Evolutionary conservation across 2,797 vertebrate species (phyloP).

Genomic region (Alauda arvensis): DNA sequence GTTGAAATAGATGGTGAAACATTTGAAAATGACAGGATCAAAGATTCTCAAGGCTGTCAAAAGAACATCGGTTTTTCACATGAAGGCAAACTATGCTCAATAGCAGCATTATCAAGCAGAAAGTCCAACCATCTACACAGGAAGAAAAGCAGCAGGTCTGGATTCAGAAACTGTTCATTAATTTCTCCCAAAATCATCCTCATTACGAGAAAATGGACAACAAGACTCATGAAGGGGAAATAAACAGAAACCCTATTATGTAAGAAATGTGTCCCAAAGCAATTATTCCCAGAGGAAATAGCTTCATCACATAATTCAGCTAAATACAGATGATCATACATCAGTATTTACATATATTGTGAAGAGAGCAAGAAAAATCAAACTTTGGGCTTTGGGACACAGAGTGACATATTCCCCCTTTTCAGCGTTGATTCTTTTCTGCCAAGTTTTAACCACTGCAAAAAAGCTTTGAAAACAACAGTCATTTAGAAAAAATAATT

Average conservation of each 20-base stretch:
- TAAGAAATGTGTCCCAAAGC: neutral
- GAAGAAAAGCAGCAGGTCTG: neutral
- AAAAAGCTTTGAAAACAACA: neutral
- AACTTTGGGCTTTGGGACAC: neutral
- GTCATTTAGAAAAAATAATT: neutral
- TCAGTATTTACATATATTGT: neutral
- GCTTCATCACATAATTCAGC: neutral
- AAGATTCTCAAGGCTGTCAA: neutral
- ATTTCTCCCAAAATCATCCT: neutral
- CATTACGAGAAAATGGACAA: neutral
- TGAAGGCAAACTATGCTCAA: neutral
- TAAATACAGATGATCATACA: neutral
- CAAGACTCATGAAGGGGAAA: neutral
- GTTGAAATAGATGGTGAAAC: neutral
- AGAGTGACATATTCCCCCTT: neutral
- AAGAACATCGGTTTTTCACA: neutral
- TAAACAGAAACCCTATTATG: neutral
- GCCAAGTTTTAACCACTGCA: neutral
- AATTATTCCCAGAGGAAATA: neutral
- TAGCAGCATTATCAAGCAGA: neutral
- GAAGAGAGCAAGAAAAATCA: neutral
- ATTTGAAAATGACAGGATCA: neutral
- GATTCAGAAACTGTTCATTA: neutral
- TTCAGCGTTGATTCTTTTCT: neutral
- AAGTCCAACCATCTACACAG: neutral